A percentile compares a stretch with the other conserved stretches of the same genome.
Evolutionary conservation across 2,797 vertebrate genomes (phyloP).

Genomic region (Artibeus jamaicensis): DNA sequence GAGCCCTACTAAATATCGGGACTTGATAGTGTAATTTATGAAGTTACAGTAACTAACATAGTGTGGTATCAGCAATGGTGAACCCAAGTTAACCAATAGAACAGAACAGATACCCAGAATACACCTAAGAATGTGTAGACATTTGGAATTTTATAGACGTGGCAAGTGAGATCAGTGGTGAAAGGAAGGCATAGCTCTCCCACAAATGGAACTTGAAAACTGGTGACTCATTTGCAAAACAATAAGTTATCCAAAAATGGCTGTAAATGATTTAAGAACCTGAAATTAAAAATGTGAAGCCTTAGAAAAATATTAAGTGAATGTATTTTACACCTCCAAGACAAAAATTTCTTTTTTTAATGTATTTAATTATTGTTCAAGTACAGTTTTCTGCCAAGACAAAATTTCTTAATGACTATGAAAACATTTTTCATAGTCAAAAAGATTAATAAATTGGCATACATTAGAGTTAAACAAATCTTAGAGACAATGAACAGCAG

Average conservation of each 20-base stretch:
- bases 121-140: neutral
- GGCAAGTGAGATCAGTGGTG: neutral
- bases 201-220: neutral
- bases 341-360: neutral
- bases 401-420: neutral
- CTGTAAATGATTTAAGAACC: neutral
- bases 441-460: neutral
- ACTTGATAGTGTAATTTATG: neutral
- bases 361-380: no score
- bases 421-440: conserved; percentile 17
- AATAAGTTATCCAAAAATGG: neutral
- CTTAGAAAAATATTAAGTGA: neutral
- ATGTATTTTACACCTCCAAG: neutral
- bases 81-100: neutral
- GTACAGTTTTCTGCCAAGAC: neutral
- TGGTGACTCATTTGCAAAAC: neutral
- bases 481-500: neutral
- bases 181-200: neutral
- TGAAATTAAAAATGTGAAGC: neutral
- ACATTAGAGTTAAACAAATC: neutral
- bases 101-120: neutral
- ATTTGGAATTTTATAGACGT: neutral
- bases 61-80: neutral
- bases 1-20: neutral
- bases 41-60: neutral